phyloP scores from a whole-genome alignment of 2,797 vertebrate species.

The Mionectes olivaceus region DNA sequence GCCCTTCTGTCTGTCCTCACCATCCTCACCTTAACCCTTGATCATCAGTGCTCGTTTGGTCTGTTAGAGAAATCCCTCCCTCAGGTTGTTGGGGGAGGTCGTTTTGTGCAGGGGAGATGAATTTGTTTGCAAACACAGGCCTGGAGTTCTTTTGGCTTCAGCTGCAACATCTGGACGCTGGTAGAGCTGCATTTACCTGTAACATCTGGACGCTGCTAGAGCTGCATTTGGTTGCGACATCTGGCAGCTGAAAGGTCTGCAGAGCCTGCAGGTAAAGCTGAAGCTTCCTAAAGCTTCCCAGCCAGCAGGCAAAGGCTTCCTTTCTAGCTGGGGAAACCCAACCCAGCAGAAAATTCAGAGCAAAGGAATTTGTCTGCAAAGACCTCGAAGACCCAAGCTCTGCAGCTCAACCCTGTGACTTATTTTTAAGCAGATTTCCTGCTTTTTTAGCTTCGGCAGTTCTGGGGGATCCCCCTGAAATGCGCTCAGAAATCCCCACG shows the following conservation, averaged over 20 bases:
- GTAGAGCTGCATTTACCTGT: not conserved
- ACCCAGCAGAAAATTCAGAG: not conserved
- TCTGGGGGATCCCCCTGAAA: not conserved
- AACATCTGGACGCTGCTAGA: not conserved
- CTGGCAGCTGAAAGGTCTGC: not conserved
- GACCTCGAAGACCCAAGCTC: not conserved
- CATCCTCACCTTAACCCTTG: rapidly evolving
- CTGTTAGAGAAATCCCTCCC: not conserved
- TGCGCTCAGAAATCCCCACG: not conserved
- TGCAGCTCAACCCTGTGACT: not conserved
- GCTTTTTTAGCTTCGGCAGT: not conserved
- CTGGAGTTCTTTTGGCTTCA: not conserved
- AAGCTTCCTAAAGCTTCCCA: not conserved
- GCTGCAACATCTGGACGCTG: not conserved
- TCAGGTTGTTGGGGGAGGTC: rapidly evolving
- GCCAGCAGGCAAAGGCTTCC: not conserved
- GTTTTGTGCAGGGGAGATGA: not conserved
- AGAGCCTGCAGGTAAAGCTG: not conserved
- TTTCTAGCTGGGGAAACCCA: not conserved
- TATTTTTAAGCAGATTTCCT: not conserved
- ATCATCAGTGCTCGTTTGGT: not conserved
- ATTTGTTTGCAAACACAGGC: not conserved
- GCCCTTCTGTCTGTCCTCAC: not conserved
- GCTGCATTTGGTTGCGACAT: not conserved
- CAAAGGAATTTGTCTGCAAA: not conserved